Evolutionary conservation across 2,113 vertebrate species (phyloP).

Genomic region (Anas platyrhynchos): DNA sequence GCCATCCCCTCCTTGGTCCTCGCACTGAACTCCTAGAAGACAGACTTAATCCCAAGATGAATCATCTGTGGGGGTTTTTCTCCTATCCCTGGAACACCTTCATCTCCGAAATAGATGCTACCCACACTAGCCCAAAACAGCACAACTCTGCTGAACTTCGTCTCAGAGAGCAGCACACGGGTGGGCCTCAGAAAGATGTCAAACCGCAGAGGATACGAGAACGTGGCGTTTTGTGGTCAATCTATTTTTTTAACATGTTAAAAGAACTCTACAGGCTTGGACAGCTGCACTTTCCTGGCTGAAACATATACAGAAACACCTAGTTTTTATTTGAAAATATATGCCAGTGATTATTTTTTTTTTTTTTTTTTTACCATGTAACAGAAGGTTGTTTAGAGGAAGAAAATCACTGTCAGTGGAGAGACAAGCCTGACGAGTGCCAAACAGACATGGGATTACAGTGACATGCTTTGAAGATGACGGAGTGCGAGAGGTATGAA

Average conservation of each 20-base stretch:
- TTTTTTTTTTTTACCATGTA: neutral
- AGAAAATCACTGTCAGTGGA: neutral
- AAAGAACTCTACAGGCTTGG: neutral
- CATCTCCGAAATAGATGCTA: neutral
- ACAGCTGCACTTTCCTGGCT: neutral
- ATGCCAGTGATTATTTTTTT: neutral
- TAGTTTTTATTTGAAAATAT: neutral
- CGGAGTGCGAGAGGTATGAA: rapidly evolving
- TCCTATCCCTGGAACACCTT: neutral
- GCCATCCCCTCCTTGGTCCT: neutral
- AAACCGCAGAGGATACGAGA: neutral
- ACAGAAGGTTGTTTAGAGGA: neutral
- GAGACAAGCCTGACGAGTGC: rapidly evolving
- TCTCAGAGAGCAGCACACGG: neutral
- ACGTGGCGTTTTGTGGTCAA: neutral
- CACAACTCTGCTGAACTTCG: neutral
- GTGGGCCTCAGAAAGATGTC: no score
- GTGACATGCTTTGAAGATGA: rapidly evolving
- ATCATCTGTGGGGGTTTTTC: neutral
- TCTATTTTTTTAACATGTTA: neutral
- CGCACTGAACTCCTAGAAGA: neutral
- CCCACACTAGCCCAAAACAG: neutral
- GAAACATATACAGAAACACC: neutral
- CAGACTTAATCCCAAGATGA: neutral
- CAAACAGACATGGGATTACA: neutral